Conservation (phyloP, 2,797 vertebrate genomes). For the Microctenopoma steveboyesi region DNA sequence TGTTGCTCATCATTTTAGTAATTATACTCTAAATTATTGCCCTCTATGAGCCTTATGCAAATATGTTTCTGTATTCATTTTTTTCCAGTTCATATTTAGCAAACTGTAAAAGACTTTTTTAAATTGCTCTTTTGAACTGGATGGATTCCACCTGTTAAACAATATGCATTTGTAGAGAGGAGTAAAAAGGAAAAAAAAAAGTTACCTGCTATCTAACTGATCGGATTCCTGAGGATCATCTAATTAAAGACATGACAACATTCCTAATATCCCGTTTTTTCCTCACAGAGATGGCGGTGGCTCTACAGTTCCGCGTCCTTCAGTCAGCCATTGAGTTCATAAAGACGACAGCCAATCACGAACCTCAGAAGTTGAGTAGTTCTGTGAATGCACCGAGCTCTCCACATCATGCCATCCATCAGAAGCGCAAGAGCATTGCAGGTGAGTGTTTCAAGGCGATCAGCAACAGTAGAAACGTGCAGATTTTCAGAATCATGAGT, state of each 20-base stretch:
- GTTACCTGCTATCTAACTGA: too few relatives aligned
- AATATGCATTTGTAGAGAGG: background rate
- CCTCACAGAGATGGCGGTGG: conserved; percentile 90
- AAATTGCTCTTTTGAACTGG: background rate
- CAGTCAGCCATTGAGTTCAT: conserved; percentile 96
- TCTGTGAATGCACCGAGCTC: conserved; percentile 74
- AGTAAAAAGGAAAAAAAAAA: too few relatives aligned
- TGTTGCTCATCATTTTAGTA: conserved; percentile 19
- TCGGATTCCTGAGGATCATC: too few relatives aligned
- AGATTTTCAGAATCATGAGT: conserved; percentile 5
- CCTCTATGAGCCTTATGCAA: background rate
- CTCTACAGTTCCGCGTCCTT: conserved; percentile 92
- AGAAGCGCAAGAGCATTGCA: conserved; percentile 91
- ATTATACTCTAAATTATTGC: conserved; percentile 10
- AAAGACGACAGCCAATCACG: conserved; percentile 91
- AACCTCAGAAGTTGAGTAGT: conserved; percentile 83
- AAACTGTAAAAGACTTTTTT: background rate
- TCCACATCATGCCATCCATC: conserved; percentile 83
- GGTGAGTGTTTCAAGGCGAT: conserved; percentile 80
- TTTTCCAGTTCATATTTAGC: background rate
- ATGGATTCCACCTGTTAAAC: conserved; percentile 8
- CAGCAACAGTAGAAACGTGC: background rate
- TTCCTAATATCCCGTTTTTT: background rate
- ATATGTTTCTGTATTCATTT: background rate
- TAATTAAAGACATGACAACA: background rate